A percentile compares a stretch with the other conserved stretches of the same genome.
phyloP scores from a whole-genome alignment of 2,797 vertebrate genomes.

The Vultur gryphus region DNA sequence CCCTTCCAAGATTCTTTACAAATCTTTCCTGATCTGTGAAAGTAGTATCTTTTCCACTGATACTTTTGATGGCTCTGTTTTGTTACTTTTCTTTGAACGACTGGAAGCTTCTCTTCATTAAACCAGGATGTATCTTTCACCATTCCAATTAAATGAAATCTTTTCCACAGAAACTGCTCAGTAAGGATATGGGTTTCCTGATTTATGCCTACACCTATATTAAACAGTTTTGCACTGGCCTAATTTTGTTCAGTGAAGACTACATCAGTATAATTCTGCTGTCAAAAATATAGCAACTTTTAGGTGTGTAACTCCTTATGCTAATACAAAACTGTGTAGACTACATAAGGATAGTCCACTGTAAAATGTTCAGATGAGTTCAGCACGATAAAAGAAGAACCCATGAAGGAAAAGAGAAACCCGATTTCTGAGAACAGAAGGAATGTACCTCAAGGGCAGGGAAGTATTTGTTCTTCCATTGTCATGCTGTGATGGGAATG shows the following conservation, averaged over 20 bases:
- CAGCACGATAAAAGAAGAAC: background rate
- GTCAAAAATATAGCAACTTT: background rate
- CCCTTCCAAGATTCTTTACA: background rate
- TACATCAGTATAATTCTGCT: background rate
- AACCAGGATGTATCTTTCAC: background rate
- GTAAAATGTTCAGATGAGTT: background rate
- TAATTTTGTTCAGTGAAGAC: background rate
- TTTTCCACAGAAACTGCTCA: background rate
- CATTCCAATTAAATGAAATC: background rate
- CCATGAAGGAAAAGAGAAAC: background rate
- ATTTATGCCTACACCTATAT: background rate
- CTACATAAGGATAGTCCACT: fast-evolving
- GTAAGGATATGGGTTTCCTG: background rate
- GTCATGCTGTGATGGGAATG: background rate
- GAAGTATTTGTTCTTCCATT: background rate
- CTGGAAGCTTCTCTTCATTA: background rate
- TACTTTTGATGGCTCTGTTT: background rate
- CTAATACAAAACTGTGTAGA: background rate
- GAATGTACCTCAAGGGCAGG: background rate
- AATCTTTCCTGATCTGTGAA: background rate
- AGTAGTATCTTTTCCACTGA: background rate
- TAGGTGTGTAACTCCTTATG: background rate
- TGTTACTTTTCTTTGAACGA: background rate
- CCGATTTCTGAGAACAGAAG: background rate
- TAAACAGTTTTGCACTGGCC: background rate